Evolutionary conservation across 2,797 vertebrate species (phyloP).

Genomic region (Otus scops): DNA sequence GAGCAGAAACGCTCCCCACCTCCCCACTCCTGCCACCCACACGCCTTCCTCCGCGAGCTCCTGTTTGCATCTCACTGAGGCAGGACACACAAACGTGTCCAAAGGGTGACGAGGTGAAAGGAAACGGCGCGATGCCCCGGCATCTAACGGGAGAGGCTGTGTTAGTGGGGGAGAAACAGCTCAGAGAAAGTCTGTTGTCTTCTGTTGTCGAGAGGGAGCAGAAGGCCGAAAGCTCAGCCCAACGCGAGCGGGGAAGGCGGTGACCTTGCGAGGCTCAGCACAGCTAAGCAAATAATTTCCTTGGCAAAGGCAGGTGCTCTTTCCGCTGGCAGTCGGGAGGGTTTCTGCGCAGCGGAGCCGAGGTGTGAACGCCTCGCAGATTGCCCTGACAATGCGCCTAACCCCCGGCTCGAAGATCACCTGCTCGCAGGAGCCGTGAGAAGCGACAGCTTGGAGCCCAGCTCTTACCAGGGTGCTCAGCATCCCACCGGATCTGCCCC

Average conservation of each 20-base stretch:
- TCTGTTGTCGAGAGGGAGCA: neutral
- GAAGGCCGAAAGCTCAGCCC: neutral
- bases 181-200: neutral
- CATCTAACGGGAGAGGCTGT: neutral
- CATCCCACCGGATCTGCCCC: neutral
- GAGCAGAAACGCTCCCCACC: neutral
- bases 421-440: neutral
- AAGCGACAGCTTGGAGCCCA: neutral
- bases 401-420: neutral
- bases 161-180: neutral
- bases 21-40: neutral
- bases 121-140: neutral
- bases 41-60: neutral
- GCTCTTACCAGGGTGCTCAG: accelerated
- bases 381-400: neutral
- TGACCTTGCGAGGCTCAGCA: neutral
- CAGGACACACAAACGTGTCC: neutral
- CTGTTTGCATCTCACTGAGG: neutral
- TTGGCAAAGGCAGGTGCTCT: neutral
- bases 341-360: neutral
- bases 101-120: neutral
- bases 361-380: neutral
- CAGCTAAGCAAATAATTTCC: neutral
- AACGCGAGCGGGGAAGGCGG: neutral
- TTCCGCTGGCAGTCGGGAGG: neutral